phyloP scores from a whole-genome alignment of 2,113 vertebrate species.

The Phainopepla nitens region DNA sequence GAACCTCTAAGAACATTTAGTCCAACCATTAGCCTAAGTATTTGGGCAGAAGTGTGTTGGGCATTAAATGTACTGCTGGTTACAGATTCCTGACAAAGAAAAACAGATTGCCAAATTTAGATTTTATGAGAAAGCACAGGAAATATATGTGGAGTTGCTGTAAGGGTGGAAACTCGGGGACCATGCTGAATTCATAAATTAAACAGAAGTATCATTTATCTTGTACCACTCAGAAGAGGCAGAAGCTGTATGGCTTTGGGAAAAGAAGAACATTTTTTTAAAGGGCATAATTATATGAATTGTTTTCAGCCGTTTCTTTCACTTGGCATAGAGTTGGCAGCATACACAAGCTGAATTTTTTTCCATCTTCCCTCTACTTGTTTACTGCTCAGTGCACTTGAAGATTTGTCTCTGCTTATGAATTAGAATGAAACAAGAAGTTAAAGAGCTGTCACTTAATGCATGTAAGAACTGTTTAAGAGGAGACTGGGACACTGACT shows the following conservation, averaged over 20 bases:
- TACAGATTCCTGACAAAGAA: neutral
- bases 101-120: neutral
- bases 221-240: neutral
- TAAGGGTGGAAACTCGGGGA: neutral
- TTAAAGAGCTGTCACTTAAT: neutral
- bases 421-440: neutral
- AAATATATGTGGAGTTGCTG: neutral
- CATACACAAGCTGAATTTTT: neutral
- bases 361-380: neutral
- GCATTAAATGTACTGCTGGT: neutral
- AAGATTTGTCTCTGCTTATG: neutral
- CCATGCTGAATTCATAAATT: neutral
- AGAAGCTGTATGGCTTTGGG: neutral
- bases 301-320: neutral
- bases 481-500: neutral
- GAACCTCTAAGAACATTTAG: neutral
- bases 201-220: neutral
- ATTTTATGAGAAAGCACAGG: neutral
- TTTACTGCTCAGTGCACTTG: neutral
- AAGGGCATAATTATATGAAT: neutral
- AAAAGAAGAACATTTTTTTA: neutral
- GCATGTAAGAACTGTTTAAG: accelerated
- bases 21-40: neutral
- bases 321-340: neutral
- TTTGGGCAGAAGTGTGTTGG: neutral